Evolutionary conservation across 2,888 invertebrate species (phyloP), one percentile per base, ranked within the genome.

Genomic region (Heteromurus nitidus): DNA sequence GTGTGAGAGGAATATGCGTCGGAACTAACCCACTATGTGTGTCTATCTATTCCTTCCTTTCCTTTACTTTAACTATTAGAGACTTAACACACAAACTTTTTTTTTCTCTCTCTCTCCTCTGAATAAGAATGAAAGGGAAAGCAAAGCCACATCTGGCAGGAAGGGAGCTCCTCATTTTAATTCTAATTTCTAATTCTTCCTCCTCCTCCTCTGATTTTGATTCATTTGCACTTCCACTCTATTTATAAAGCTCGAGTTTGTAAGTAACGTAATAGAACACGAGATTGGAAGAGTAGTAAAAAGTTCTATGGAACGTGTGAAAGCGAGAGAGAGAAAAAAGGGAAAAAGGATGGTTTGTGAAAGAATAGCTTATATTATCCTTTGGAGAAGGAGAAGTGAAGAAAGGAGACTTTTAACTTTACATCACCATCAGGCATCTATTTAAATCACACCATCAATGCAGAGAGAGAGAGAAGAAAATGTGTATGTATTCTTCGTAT

Each of bases 181-280:
- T 79, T 79, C 79, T 72, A 72, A 70, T 70, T 77, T 70, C 68
- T 76, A 76, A 76, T 76, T 76, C 77, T 77, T 77, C n/a, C n/a
- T n/a, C n/a, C n/a, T 77, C 70, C 79, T 79, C 26, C 79, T 72
- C 79, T 79, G 72, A 79, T 79, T 79, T 79, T 72, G 72, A 79
- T 79, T 79, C 72, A 79, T 79, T 79, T 79, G 72, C 79, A 79
- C 79, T 79, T 79, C 65, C 77, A 79, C 79, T 79, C 62, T 77
- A 30, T 77, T 65, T 65, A 58, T 65, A 72, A 50, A 44, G 42
- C 76, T 62, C 50, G 69, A 70, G 70, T 65, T 70, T 79, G 60
- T 79, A 79, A 79, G 79, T 72, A 79, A 79, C 79, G 47, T 79
- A 70, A 72, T 79, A 79, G 62, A 58, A 76, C 22, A 68, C 75